These are phyloP conservation scores for Theodoxus fluviatilis DNA, from an alignment of 2,888 invertebrate genomes.

Conservation along the genomic window DNA sequence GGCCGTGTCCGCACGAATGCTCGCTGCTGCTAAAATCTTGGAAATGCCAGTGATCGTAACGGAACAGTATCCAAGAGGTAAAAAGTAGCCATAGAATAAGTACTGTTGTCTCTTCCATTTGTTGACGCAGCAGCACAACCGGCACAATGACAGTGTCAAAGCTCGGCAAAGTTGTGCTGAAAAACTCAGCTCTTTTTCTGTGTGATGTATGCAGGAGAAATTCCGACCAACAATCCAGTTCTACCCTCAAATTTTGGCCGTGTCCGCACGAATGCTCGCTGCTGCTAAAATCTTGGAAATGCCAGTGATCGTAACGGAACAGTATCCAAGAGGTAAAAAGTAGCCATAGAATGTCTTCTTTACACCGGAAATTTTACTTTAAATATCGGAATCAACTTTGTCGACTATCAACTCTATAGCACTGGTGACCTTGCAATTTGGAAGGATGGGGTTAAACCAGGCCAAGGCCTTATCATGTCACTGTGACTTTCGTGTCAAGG, in stretches of 20 bases:
- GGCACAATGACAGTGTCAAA: constrained; percentile 34
- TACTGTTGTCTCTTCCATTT: too few species aligned
- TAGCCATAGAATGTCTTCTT: too few species aligned
- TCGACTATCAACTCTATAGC: too few species aligned
- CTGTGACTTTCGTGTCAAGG: too few species aligned
- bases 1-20: constrained; percentile 56
- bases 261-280: constrained; percentile 63
- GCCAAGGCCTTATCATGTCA: too few species aligned
- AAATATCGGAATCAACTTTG: too few species aligned
- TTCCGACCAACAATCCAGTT: constrained; percentile 62
- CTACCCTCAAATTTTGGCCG: constrained; percentile 62
- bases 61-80: constrained; percentile 72
- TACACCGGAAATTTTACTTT: too few species aligned
- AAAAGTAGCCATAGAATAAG: too few species aligned
- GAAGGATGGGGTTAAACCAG: too few species aligned
- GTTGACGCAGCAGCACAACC: not conserved
- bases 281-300: constrained; percentile 69
- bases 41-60: constrained; percentile 70
- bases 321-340: constrained; percentile 70
- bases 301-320: constrained; percentile 71
- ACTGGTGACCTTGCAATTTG: too few species aligned
- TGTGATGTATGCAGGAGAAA: constrained; percentile 67
- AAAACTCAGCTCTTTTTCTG: constrained; percentile 59
- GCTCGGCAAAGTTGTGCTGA: constrained; percentile 51
- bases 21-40: constrained; percentile 68